Evolutionary conservation across 2,888 invertebrate species (phyloP).

Genomic region (Labia minor): DNA sequence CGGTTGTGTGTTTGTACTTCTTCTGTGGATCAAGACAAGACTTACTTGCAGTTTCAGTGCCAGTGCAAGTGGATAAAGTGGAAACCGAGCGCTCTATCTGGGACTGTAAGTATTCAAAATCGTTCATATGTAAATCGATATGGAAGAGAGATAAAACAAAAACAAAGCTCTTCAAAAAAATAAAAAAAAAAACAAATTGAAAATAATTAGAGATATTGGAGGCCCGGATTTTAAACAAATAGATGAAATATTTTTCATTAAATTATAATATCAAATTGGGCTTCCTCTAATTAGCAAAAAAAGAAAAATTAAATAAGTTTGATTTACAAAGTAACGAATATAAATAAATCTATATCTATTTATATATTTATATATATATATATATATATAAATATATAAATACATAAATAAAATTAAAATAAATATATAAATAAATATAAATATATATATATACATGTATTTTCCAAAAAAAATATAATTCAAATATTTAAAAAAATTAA

Average conservation of each 20-base stretch:
- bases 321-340: neutral
- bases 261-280: constrained; percentile 22
- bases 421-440: no score
- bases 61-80: neutral
- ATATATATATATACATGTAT: neutral
- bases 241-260: neutral
- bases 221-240: neutral
- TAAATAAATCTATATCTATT: neutral
- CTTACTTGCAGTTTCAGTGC: no score
- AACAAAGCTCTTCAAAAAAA: no score
- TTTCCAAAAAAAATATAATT: neutral
- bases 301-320: neutral
- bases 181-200: neutral
- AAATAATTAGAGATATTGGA: neutral
- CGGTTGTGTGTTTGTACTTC: constrained; percentile 18
- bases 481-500: neutral
- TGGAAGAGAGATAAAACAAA: no score
- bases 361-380: neutral
- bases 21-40: neutral
- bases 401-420: neutral
- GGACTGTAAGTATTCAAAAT: no score
- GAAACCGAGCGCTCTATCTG: no score
- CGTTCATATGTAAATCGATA: no score
- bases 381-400: neutral
- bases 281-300: constrained; percentile 20